Percentiles rank a stretch among this genome's conserved stretches.
phyloP scores from a whole-genome alignment of 2,888 invertebrate genomes.

The Ligdia adustata region DNA sequence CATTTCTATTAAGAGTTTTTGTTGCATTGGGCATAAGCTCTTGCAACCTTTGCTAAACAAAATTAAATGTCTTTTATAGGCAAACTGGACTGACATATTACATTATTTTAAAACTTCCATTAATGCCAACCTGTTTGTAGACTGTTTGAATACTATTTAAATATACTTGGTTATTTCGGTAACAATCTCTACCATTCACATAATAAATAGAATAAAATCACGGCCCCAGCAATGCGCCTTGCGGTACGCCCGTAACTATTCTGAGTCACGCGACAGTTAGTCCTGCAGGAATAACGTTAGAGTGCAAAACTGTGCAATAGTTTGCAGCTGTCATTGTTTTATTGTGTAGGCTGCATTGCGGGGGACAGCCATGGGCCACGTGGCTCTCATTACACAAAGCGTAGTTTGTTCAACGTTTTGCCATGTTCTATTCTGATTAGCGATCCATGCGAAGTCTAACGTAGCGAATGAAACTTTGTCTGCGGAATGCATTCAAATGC shows the following conservation, averaged over 20 bases:
- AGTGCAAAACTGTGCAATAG: constrained; percentile 68
- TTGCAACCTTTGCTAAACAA: too few species aligned
- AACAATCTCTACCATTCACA: constrained; percentile 49
- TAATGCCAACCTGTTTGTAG: too few species aligned
- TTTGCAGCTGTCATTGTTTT: constrained; percentile 74
- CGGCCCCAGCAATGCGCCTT: constrained; percentile 58
- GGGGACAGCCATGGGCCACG: constrained; percentile 82
- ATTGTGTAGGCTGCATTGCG: constrained; percentile 82
- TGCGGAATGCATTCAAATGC: constrained; percentile 33
- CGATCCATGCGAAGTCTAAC: constrained; percentile 71
- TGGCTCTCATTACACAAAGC: constrained; percentile 83
- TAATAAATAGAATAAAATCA: constrained; percentile 60
- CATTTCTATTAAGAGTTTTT: too few species aligned
- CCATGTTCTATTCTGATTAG: constrained; percentile 77
- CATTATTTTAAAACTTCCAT: too few species aligned
- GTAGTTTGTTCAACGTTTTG: constrained; percentile 80
- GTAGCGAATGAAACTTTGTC: constrained; percentile 70
- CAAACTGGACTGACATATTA: too few species aligned
- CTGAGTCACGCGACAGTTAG: constrained; percentile 75
- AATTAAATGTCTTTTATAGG: too few species aligned
- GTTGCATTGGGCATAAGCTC: too few species aligned
- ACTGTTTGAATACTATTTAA: too few species aligned
- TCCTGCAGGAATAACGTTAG: constrained; percentile 77
- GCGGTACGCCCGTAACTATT: constrained; percentile 67
- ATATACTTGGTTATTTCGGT: constrained; percentile 48